Evolutionary conservation across 2,113 vertebrate species (phyloP).

Genomic region (Dromiciops gliroides): DNA sequence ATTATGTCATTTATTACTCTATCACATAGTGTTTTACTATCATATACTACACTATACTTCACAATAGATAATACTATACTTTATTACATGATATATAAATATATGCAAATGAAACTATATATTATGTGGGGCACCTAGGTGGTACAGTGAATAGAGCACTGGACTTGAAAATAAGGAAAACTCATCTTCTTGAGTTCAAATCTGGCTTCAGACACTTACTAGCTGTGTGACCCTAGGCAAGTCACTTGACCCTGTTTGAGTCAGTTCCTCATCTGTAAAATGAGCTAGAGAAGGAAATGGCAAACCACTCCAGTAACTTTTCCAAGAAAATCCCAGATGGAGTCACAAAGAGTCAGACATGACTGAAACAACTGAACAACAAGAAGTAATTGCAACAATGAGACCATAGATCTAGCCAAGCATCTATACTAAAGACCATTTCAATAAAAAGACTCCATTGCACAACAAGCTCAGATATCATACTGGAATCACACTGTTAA

Average conservation of each 20-base stretch:
- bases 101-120: no score
- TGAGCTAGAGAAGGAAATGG: not conserved
- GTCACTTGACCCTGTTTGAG: not conserved
- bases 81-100: not conserved
- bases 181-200: not conserved
- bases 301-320: not conserved
- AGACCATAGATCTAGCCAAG: not conserved
- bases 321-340: not conserved
- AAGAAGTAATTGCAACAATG: not conserved
- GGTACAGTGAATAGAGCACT: not conserved
- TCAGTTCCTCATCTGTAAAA: not conserved
- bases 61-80: no score
- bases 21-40: not conserved
- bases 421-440: not conserved
- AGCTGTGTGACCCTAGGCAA: not conserved
- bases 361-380: not conserved
- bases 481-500: not conserved
- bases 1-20: no score
- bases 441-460: conserved; percentile 32
- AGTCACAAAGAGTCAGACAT: not conserved
- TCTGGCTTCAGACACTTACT: not conserved
- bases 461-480: conserved; percentile 35
- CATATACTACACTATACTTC: not conserved
- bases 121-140: not conserved
- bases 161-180: not conserved